Evolutionary conservation across 2,888 invertebrate genomes (phyloP).

Genomic region (Ichneumoninae sp.): DNA sequence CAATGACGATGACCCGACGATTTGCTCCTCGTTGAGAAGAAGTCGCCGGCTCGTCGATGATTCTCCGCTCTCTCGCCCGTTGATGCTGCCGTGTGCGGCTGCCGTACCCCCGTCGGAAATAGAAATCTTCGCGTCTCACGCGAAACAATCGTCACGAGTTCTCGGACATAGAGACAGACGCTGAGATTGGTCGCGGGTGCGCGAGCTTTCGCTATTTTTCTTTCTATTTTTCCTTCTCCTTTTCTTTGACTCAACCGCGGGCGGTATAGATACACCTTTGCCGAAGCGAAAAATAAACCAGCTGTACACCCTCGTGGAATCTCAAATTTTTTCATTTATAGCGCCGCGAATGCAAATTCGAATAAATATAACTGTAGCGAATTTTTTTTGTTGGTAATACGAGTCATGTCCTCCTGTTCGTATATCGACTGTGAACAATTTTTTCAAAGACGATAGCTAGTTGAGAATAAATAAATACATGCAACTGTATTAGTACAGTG

Average conservation of each 20-base stretch:
- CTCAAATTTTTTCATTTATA: constrained; percentile 72
- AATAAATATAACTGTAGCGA: neutral
- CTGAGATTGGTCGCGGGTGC: constrained; percentile 2
- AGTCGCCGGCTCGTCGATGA: constrained; percentile 34
- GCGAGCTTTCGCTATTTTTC: neutral
- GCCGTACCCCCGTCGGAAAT: constrained; percentile 48
- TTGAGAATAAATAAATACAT: too few relatives aligned
- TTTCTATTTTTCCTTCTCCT: neutral
- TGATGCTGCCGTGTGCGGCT: constrained; percentile 1
- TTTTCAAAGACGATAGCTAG: neutral
- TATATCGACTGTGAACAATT: neutral
- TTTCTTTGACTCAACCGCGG: constrained; percentile 10
- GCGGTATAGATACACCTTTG: constrained; percentile 25
- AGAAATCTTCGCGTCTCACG: constrained; percentile 54
- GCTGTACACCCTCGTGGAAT: constrained; percentile 70
- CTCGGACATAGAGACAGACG: constrained; percentile 10
- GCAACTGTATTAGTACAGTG: too few relatives aligned
- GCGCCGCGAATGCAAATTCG: constrained; percentile 44
- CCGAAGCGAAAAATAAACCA: constrained; percentile 73
- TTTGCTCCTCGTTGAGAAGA: constrained; percentile 21
- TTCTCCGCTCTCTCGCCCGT: constrained; percentile 21
- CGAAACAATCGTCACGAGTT: constrained; percentile 58
- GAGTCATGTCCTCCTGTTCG: neutral
- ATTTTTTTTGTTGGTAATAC: neutral
- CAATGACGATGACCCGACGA: constrained; percentile 67